These are phyloP conservation scores for Phrixothrix hirtus DNA, from an alignment of 2,888 invertebrate species.

Conservation along the genomic window DNA sequence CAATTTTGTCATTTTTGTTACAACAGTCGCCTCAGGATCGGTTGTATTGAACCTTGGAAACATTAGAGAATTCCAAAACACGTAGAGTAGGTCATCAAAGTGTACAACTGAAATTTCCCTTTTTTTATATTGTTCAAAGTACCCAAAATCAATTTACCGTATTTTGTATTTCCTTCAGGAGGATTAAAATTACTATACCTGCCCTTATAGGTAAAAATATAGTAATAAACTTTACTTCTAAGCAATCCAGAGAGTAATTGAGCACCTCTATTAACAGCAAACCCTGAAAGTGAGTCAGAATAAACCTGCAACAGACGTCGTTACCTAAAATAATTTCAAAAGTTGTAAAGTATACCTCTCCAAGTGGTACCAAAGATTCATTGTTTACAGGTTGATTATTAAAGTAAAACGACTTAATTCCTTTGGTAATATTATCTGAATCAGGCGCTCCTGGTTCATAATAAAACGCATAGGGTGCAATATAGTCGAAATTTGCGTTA, in stretches of 20 bases:
- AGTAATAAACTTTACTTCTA: constrained; percentile 63
- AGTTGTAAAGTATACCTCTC: neutral
- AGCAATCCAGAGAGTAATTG: constrained; percentile 63
- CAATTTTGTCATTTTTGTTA: constrained; percentile 53
- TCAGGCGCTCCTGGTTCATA: constrained; percentile 62
- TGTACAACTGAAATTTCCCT: constrained; percentile 53
- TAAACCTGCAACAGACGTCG: constrained; percentile 47
- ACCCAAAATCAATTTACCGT: too few relatives aligned
- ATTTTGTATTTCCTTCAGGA: constrained; percentile 54
- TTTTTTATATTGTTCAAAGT: too few relatives aligned
- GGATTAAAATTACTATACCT: constrained; percentile 62
- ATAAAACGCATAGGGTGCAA: constrained; percentile 68
- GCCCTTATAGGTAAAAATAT: constrained; percentile 65
- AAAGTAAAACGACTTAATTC: constrained; percentile 60
- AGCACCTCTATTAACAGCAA: constrained; percentile 63
- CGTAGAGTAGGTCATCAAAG: constrained; percentile 59
- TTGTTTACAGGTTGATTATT: constrained; percentile 52
- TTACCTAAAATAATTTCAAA: neutral
- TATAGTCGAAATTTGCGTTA: constrained; percentile 63
- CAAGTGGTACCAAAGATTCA: constrained; percentile 28
- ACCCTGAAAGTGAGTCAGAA: constrained; percentile 65
- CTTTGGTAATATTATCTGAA: constrained; percentile 58
- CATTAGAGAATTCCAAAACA: constrained; percentile 49
- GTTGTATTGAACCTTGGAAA: constrained; percentile 46
- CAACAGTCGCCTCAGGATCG: constrained; percentile 51